phyloP scores from a whole-genome alignment of 2,888 invertebrate genomes.

The Empis livida region DNA sequence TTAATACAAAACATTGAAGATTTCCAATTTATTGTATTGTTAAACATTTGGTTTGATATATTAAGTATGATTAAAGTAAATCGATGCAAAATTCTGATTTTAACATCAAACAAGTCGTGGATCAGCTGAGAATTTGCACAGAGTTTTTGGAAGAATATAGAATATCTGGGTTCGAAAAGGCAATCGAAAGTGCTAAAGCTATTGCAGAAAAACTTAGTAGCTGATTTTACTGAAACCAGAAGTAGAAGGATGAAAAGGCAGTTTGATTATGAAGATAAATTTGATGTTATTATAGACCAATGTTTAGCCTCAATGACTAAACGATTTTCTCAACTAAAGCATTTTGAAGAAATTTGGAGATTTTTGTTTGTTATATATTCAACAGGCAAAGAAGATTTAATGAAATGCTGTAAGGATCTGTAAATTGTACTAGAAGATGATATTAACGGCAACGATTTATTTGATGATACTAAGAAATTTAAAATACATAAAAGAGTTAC shows the following conservation, averaged over 20 bases:
- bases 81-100: background rate
- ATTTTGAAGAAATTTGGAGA: background rate
- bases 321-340: background rate
- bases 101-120: background rate
- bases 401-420: background rate
- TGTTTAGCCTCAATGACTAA: background rate
- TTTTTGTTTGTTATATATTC: background rate
- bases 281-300: background rate
- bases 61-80: constrained; percentile 1
- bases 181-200: background rate
- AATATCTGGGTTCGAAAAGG: constrained; percentile 1
- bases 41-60: constrained; percentile 1
- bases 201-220: background rate
- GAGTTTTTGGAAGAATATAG: background rate
- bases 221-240: background rate
- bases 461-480: background rate
- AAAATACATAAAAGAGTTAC: too few relatives aligned
- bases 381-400: background rate
- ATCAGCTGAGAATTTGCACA: background rate
- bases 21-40: background rate
- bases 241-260: background rate
- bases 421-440: background rate
- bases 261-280: background rate
- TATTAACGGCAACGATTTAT: background rate
- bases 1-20: background rate